Evolutionary conservation across 2,888 invertebrate species (phyloP).

Genomic region (Mesoligia furuncula): DNA sequence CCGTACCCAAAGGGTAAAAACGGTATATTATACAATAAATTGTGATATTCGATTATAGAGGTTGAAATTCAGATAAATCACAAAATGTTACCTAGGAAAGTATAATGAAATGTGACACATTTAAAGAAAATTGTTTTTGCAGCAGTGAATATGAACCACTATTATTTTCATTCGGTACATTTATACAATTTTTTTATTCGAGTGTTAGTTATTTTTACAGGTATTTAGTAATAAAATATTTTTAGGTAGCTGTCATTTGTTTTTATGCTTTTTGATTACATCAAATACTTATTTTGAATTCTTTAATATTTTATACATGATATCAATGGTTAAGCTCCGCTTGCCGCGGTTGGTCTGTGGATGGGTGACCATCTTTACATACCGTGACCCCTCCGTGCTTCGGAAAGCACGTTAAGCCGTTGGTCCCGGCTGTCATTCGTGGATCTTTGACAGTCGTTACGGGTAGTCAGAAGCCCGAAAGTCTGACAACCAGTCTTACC

Average conservation of each 20-base stretch:
- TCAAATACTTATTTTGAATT: not conserved
- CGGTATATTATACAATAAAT: no score
- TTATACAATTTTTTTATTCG: not conserved
- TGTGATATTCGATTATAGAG: slow-evolving; percentile 63
- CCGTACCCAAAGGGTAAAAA: no score
- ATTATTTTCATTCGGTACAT: not conserved
- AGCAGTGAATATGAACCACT: not conserved
- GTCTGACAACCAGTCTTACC: no score
- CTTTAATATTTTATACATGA: not conserved
- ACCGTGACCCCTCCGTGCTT: no score
- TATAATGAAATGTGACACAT: not conserved
- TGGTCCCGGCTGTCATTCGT: no score
- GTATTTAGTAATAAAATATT: not conserved
- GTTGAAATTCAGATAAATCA: slow-evolving; percentile 43
- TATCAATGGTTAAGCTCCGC: no score
- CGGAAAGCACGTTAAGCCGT: no score
- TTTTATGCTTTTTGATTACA: slow-evolving; percentile 10
- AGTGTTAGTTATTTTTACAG: not conserved
- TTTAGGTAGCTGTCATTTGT: not conserved
- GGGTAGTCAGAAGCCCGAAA: no score
- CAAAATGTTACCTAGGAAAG: slow-evolving; percentile 15
- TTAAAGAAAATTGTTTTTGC: not conserved
- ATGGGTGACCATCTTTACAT: no score
- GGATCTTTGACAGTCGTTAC: no score
- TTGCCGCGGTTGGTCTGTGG: no score